Evolutionary conservation across 2,888 invertebrate genomes (phyloP).

Genomic region (Synanthedon andrenaeformis): DNA sequence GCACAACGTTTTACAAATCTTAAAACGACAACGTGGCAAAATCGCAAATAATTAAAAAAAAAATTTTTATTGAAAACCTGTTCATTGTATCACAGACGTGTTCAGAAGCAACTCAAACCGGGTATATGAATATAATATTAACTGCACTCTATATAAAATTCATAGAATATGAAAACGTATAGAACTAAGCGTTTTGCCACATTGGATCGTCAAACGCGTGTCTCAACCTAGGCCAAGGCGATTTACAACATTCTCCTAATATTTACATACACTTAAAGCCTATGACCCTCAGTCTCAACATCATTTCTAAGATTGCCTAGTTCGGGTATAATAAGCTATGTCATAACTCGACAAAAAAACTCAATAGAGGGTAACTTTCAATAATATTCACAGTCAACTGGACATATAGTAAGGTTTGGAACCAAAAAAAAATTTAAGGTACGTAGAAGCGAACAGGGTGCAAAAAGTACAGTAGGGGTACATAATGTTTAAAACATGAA

Average conservation of each 20-base stretch:
- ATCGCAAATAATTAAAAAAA: conserved; percentile 23
- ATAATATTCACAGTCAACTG: conserved; percentile 52
- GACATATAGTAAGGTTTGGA: conserved; percentile 39
- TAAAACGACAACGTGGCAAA: conserved; percentile 53
- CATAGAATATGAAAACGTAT: conserved; percentile 5
- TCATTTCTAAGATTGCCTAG: conserved; percentile 55
- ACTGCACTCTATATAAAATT: conserved; percentile 19
- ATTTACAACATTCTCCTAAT: conserved; percentile 65
- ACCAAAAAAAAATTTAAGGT: conserved; percentile 26
- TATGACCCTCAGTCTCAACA: conserved; percentile 68
- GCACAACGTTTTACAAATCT: conserved; percentile 22
- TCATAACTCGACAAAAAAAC: conserved; percentile 47
- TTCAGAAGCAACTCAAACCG: conserved; percentile 49
- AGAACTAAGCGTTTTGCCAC: conserved; percentile 42
- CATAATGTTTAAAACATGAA: conserved; percentile 45
- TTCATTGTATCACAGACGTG: conserved; percentile 66
- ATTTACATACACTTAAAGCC: conserved; percentile 66
- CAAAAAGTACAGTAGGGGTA: conserved; percentile 41
- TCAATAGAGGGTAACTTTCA: conserved; percentile 56
- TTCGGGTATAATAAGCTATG: conserved; percentile 55
- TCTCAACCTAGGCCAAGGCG: conserved; percentile 67
- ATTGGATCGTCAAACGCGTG: conserved; percentile 41
- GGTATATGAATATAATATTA: conserved; percentile 35
- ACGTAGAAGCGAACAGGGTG: conserved; percentile 39
- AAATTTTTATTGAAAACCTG: conserved; percentile 28